Percentiles rank a stretch among this genome's conserved stretches.
Conservation (phyloP, 2,888 invertebrate species). For the Torymus tubicola region DNA sequence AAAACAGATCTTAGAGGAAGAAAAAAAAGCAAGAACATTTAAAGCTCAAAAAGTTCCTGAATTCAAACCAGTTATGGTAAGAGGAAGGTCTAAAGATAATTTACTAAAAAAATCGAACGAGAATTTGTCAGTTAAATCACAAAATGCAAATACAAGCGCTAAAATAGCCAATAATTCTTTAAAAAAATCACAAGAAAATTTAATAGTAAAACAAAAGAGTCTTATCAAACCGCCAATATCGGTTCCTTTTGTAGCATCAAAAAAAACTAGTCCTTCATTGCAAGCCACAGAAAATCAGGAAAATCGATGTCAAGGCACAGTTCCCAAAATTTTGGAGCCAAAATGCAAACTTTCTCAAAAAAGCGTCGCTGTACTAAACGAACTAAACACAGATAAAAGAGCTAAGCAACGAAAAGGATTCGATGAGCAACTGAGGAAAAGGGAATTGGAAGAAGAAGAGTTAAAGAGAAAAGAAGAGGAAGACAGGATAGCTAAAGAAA, state of each 20-base stretch:
- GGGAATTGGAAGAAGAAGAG: constrained; percentile 79
- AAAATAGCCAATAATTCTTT: constrained; percentile 57
- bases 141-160: constrained; percentile 4
- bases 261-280: constrained; percentile 19
- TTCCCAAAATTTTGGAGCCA: constrained; percentile 57
- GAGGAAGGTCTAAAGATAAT: constrained; percentile 67
- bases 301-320: constrained; percentile 14
- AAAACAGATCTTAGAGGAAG: constrained; percentile 79
- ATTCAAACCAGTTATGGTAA: constrained; percentile 76
- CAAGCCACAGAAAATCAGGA: constrained; percentile 42
- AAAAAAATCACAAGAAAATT: constrained; percentile 58
- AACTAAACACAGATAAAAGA: constrained; percentile 81
- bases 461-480: constrained; percentile 75
- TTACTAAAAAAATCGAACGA: constrained; percentile 58
- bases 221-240: constrained; percentile 44
- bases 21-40: constrained; percentile 81
- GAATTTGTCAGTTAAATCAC: constrained; percentile 48
- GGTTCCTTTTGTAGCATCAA: constrained; percentile 45
- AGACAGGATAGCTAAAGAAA: constrained; percentile 73
- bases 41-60: constrained; percentile 84
- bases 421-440: constrained; percentile 78
- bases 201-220: constrained; percentile 24
- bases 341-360: constrained; percentile 56
- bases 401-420: constrained; percentile 81
- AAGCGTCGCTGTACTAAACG: constrained; percentile 48